phyloP scores from a whole-genome alignment of 2,113 vertebrate species.

The Camelus bactrianus region DNA sequence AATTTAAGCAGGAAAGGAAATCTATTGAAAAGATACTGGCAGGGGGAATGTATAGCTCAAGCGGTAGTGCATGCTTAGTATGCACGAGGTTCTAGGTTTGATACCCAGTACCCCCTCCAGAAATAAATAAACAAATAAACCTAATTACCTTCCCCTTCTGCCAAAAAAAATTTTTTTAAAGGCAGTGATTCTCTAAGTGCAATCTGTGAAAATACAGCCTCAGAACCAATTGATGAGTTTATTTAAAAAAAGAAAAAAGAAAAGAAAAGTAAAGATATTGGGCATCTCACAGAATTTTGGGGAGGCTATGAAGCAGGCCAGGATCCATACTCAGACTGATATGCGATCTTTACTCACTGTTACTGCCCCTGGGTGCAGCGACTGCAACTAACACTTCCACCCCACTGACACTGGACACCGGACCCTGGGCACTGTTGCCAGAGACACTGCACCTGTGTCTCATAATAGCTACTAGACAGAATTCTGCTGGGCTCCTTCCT shows the following conservation, averaged over 20 bases:
- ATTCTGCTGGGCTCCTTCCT: neutral
- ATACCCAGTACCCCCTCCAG: too few species aligned
- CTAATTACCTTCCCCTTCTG: too few species aligned
- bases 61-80: too few species aligned
- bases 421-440: neutral
- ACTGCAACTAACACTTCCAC: neutral
- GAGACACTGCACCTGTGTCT: neutral
- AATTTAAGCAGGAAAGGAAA: conserved; percentile 49
- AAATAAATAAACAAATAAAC: too few species aligned
- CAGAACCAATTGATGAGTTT: too few species aligned
- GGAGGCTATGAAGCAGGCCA: neutral
- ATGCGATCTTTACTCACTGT: neutral
- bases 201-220: too few species aligned
- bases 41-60: too few species aligned
- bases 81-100: too few species aligned
- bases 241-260: too few species aligned
- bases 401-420: neutral
- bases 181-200: too few species aligned
- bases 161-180: too few species aligned
- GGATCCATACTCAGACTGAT: neutral
- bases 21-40: conserved; percentile 10
- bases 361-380: neutral
- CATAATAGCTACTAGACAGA: neutral
- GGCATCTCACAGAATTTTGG: neutral
- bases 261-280: conserved; percentile 36